phyloP scores from a whole-genome alignment of 1,140 invertebrate species.

The Danaus melanippus region DNA sequence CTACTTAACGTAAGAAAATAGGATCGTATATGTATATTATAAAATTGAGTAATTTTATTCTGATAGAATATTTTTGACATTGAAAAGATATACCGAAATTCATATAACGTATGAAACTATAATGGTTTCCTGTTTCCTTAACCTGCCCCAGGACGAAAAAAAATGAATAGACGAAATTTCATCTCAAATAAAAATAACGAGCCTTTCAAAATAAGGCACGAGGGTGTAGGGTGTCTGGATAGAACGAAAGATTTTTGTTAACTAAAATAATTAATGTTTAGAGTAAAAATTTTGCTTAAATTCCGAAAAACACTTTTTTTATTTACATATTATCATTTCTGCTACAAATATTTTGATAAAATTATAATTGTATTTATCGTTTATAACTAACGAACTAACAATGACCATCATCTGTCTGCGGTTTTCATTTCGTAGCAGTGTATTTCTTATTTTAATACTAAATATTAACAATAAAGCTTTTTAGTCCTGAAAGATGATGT shows the following conservation, averaged over 20 bases:
- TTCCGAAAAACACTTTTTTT: neutral
- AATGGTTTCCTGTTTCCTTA: conserved; percentile 64
- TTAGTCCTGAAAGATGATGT: too few species aligned
- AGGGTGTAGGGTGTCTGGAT: neutral
- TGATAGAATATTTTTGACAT: too few species aligned
- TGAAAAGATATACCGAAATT: conserved; percentile 34
- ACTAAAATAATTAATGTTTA: conserved; percentile 6
- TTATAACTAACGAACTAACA: too few species aligned
- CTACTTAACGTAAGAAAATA: too few species aligned
- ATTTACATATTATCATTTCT: neutral
- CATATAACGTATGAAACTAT: conserved; percentile 44
- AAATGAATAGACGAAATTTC: conserved; percentile 39
- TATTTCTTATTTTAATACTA: too few species aligned
- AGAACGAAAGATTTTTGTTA: neutral
- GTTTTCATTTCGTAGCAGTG: too few species aligned
- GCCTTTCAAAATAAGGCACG: conserved; percentile 18
- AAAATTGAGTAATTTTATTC: too few species aligned
- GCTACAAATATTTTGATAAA: too few species aligned
- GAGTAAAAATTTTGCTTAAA: neutral
- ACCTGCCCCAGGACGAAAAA: conserved; percentile 42
- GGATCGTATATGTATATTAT: too few species aligned
- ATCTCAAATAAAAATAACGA: conserved; percentile 33
- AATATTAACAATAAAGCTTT: too few species aligned
- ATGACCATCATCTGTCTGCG: too few species aligned
- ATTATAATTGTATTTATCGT: too few species aligned